Base-by-base conservation (phyloP, 1,140 invertebrate species). In the Melanaphis sacchari region DNA sequence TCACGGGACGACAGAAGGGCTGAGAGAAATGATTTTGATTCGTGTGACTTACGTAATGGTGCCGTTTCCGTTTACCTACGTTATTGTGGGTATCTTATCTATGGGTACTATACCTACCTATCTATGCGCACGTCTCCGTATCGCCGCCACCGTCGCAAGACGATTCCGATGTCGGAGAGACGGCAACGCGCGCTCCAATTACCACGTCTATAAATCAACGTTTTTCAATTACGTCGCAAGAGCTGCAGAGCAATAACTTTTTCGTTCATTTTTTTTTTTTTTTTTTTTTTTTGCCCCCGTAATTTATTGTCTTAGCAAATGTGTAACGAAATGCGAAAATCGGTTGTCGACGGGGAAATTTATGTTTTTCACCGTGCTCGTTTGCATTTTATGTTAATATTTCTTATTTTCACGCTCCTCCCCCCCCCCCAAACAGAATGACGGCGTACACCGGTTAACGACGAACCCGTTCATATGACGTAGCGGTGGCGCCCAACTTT, bases 241-340 rank as follows among this genome's bases (percentile, higher is more conserved):
- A 8, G 31, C 31, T 41, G 31, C 41, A 7, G 46, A 89, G 87
- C 52, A n/a, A 59, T 59, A 59, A 59, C 31, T 38, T 52, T 36
- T 38, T 22, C 43, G 31, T 52, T 22, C n/a, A n/a, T 90, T 54
- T 89, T 89, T 88, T 43, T 15, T 46, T 46, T 36, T 36, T 36
- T 26, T 52, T 2, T 1, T 3, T 22, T 31, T 88, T 46, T 36
- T n/a, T 36, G n/a, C n/a, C 31, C 41, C 15, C 52, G 52, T 90
- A 90, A 89, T 89, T 89, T 89, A 49, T 89, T 89, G 49, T 89
- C 87, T 49, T n/a, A n/a, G 46, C 36, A 0, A 89, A 89, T 52
- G 41, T 31, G 31, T 89, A 89, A n/a, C 46, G 46, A 31, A 46
- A n/a, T 43, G 85, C n/a, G 43, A 88, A 52, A 89, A 89, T 89